A percentile compares a stretch with the other conserved stretches of the same genome.
Evolutionary conservation across 1,140 invertebrate species (phyloP).

Genomic region (Zaprionus inermis): DNA sequence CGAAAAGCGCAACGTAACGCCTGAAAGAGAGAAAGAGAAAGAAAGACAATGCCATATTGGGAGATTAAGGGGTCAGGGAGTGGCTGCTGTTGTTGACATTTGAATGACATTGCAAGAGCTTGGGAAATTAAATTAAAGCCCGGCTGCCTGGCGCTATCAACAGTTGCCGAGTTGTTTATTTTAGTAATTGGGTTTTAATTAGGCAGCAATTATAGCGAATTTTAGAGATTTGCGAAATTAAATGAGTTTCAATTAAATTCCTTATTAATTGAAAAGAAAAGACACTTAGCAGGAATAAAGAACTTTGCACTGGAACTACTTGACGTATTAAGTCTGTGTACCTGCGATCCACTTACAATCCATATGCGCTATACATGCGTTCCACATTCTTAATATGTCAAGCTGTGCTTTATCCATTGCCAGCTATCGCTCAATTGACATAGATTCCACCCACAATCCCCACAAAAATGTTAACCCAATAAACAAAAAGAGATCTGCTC

Average conservation of each 20-base stretch:
- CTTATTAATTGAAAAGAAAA: neutral
- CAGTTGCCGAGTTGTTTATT: constrained; percentile 7
- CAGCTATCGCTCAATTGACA: constrained; percentile 34
- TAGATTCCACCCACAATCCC: constrained; percentile 28
- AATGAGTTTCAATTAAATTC: neutral
- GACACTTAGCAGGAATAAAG: no score
- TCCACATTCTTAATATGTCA: constrained; percentile 2
- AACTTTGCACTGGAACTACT: no score
- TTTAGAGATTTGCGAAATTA: constrained; percentile 1
- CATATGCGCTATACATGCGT: no score
- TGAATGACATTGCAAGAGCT: constrained; percentile 38
- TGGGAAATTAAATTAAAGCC: constrained; percentile 11
- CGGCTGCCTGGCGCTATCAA: neutral
- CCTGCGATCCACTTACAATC: no score
- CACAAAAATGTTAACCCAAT: neutral
- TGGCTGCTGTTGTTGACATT: constrained; percentile 29
- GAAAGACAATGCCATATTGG: neutral
- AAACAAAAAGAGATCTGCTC: constrained; percentile 4
- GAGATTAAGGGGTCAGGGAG: neutral
- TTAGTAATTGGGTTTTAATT: constrained; percentile 11
- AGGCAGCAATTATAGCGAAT: neutral
- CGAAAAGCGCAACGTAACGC: constrained; percentile 16
- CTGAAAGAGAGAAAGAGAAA: neutral
- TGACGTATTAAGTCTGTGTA: no score
- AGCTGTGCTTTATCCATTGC: constrained; percentile 9